Conservation (phyloP, 2,797 vertebrate species). For the Natrix natrix region DNA sequence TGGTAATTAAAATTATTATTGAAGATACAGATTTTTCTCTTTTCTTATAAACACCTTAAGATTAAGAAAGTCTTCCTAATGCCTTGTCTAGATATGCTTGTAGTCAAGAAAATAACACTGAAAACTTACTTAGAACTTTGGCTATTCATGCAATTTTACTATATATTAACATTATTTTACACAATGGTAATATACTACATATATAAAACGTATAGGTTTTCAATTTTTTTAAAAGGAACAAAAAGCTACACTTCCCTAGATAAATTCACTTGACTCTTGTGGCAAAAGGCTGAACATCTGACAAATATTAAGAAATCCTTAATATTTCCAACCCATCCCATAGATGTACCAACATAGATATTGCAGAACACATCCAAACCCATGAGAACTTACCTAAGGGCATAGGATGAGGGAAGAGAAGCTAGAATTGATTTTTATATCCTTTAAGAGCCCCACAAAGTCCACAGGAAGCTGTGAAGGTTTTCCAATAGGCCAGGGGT, state of each 20-base stretch:
- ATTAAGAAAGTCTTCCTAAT: slow-evolving; percentile 61
- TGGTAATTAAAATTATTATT: slow-evolving; percentile 12
- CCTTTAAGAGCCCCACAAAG: neutral
- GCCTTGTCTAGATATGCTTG: slow-evolving; percentile 51
- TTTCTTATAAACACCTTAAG: slow-evolving; percentile 28
- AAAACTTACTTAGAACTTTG: slow-evolving; percentile 63
- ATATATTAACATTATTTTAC: slow-evolving; percentile 48
- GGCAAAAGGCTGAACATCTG: slow-evolving; percentile 14
- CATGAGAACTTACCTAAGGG: neutral
- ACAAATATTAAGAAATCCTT: slow-evolving; percentile 6
- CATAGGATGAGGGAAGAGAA: neutral
- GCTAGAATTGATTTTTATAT: neutral
- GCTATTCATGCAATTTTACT: slow-evolving; percentile 58
- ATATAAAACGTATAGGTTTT: slow-evolving; percentile 40
- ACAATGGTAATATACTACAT: slow-evolving; percentile 56
- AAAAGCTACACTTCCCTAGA: slow-evolving; percentile 46
- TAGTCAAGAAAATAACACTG: slow-evolving; percentile 61
- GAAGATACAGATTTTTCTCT: neutral
- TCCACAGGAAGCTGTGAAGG: neutral
- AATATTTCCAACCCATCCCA: neutral
- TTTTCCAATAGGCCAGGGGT: neutral
- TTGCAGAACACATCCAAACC: neutral
- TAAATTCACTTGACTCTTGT: slow-evolving; percentile 19
- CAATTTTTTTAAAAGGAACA: neutral
- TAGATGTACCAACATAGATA: neutral